Evolutionary conservation across 1,140 invertebrate genomes (phyloP), one percentile per base, ranked within the genome.

Genomic region (Hormaphis cornu): DNA sequence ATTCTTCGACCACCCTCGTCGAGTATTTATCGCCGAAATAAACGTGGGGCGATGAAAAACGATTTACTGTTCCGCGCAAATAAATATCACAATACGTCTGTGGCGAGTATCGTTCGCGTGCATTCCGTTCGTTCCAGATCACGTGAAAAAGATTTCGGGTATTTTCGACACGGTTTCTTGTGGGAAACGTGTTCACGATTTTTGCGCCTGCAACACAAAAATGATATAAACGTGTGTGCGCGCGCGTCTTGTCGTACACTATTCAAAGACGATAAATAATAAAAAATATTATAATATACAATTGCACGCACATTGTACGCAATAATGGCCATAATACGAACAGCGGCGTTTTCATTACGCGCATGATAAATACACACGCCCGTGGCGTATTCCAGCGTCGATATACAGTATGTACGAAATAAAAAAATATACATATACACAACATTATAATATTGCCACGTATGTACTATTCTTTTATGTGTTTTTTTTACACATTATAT

Each of bases 201-300:
- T 66, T 4, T 18, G 42, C 42, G n/a, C n/a, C n/a, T n/a, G n/a
- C 58, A 44, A 46, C 44, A 30, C 40, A 63, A 59, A 59, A 26
- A 61, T 22, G 46, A 46, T 44, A 44, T 63, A 63, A 46, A 63
- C 42, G 59, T n/a, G 20, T 40, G 22, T 28, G 1, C 14, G 16
- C 8, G 26, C 14, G 37, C 14, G 37, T 40, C n/a, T 40, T 28
- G 24, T 58, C 9, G 20, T 63, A 40, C 14, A 40, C 14, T 48
- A 33, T 48, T 50, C 61, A 48, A 66, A 66, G 42, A 66, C 42
- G 61, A 66, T 66, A 66, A 63, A 48, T 66, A 66, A 66, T 20
- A 48, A 66, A 63, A 50, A 66, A 33, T 30, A 63, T 46, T 30
- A 33, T 30, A 24, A 48, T 48, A 37, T 22, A 37, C 0, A 37